Base-by-base conservation (phyloP, 2,797 vertebrate genomes). In the Peromyscus eremicus region DNA sequence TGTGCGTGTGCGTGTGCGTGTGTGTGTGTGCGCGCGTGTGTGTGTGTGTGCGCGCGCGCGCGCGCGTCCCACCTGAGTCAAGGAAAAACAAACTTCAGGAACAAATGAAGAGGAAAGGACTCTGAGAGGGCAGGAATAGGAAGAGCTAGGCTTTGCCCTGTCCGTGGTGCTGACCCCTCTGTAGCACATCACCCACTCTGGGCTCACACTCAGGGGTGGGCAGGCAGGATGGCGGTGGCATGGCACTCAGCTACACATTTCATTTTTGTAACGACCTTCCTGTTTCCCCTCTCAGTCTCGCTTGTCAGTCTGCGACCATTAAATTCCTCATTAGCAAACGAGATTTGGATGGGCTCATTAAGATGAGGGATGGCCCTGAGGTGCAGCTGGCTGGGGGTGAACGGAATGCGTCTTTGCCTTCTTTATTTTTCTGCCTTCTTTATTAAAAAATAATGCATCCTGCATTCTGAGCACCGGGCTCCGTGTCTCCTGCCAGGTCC, bases 241-340 rank as follows among this genome's bases (percentile, higher is more conserved):
- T 64, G 85, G 79, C 62, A 49, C 87, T 84, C 46, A 70, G 64
- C 70, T 73, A 40, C 81, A 80, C 34, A 29, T 57, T 88, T 97
- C 89, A 57, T 96, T 94, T 95, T 85, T 7, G 0, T 87, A 90
- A 97, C 29, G 92, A 98, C 96, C 94, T 97, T 97, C 94, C 84
- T 0, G 0, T 94, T 95, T 94, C 92, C 77, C 86, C 70, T 92
- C 75, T 94, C 96, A 11, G 93, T 97, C 94, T 97, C 19, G 0
- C 96, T 84, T 95, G 94, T 96, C 97, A 96, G 96, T 68, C 85
- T 94, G 92, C 95, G 96, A 71, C 97, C 96, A 97, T 97, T 97
- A 97, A 97, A 94, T 85, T 96, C 94, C 96, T 97, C 95, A 94
- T 97, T 96, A 97, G 96, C 96, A 94, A 97, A 94, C 0, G 71